Conservation (phyloP, 2,888 invertebrate species). For the Thymelicus acteon region DNA sequence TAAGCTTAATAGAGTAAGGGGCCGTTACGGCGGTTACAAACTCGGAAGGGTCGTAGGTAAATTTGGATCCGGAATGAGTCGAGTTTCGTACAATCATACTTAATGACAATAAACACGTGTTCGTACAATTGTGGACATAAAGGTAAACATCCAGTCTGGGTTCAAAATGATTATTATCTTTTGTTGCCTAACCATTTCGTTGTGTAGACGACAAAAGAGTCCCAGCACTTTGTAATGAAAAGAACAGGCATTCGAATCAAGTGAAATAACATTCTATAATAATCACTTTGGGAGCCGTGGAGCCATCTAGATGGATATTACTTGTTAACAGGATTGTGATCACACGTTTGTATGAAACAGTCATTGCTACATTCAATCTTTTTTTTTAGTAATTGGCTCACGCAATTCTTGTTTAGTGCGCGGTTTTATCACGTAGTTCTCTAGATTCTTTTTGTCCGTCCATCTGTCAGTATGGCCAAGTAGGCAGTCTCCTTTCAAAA, state of each 20-base stretch:
- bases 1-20: conserved; percentile 30
- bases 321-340: background rate
- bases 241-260: conserved; percentile 63
- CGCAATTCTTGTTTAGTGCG: too few species aligned
- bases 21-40: conserved; percentile 31
- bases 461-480: too few species aligned
- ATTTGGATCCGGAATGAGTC: conserved; percentile 33
- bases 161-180: conserved; percentile 55
- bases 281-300: conserved; percentile 55
- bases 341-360: background rate
- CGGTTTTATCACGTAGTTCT: too few species aligned
- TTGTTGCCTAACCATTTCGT: conserved; percentile 57
- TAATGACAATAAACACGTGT: conserved; percentile 39
- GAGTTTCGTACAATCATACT: conserved; percentile 39
- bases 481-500: too few species aligned
- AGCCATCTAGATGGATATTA: conserved; percentile 39
- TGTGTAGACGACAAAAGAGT: conserved; percentile 59
- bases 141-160: conserved; percentile 50
- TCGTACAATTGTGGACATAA: conserved; percentile 49
- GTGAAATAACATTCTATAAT: conserved; percentile 57
- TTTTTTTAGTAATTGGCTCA: too few species aligned
- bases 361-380: too few species aligned
- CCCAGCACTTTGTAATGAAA: conserved; percentile 58
- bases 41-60: conserved; percentile 31
- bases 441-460: too few species aligned